Conservation (phyloP, 2,888 invertebrate genomes). For the Brachycybe producta region DNA sequence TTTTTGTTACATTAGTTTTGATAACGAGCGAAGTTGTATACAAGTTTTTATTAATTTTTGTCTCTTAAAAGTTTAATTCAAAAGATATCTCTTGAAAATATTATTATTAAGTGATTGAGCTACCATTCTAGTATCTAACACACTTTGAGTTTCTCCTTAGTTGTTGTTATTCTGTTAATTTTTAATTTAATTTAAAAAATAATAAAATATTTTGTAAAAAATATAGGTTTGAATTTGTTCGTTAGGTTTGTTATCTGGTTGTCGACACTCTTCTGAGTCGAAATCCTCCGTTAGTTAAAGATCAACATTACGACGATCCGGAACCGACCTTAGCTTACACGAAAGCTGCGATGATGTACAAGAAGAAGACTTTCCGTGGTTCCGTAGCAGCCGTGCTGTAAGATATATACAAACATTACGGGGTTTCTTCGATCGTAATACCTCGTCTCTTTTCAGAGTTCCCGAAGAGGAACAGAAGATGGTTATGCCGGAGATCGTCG, state of each 20-base stretch:
- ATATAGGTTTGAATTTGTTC: neutral
- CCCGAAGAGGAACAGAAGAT: slow-evolving; percentile 43
- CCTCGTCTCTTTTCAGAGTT: slow-evolving; percentile 32
- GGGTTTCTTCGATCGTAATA: neutral
- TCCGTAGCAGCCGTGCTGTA: slow-evolving; percentile 45
- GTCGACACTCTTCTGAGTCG: slow-evolving; percentile 42
- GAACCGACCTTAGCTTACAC: slow-evolving; percentile 43
- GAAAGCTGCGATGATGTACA: slow-evolving; percentile 43
- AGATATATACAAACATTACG: no score
- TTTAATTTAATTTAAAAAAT: neutral
- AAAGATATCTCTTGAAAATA: no score
- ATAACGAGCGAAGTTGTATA: no score
- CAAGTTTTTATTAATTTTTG: no score
- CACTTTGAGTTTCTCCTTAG: no score
- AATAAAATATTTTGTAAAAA: neutral
- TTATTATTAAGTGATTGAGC: no score
- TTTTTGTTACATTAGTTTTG: no score
- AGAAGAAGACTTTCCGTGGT: slow-evolving; percentile 44
- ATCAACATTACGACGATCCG: slow-evolving; percentile 40
- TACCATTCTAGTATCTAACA: no score
- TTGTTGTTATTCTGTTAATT: slow-evolving; percentile 4
- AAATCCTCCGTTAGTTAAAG: slow-evolving; percentile 43
- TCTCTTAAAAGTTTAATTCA: no score
- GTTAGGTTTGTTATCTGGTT: slow-evolving; percentile 43
- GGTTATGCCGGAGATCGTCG: slow-evolving; percentile 42